Conservation (phyloP, 2,797 vertebrate genomes). For the Brachyrhaphis roseni region DNA sequence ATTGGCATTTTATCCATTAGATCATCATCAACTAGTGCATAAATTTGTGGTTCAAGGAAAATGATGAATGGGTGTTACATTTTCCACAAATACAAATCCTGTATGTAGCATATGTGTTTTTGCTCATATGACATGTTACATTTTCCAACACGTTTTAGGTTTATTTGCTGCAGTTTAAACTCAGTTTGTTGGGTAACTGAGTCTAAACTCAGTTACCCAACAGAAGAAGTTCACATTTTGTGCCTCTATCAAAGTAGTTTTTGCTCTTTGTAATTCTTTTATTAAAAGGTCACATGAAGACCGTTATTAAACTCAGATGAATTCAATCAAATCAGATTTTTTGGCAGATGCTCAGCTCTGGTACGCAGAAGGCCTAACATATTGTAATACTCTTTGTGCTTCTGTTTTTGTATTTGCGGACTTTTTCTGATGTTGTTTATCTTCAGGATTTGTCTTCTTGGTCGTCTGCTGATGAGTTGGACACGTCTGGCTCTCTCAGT, state of each 20-base stretch:
- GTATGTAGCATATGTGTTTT: background rate
- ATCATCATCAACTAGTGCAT: background rate
- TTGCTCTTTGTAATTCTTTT: background rate
- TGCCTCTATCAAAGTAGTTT: background rate
- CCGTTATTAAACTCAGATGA: background rate
- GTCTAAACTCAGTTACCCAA: background rate
- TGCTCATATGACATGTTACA: background rate
- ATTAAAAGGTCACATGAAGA: background rate
- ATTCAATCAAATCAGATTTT: background rate
- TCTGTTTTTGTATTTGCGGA: background rate
- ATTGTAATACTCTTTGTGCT: background rate
- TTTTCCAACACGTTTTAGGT: background rate
- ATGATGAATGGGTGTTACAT: background rate
- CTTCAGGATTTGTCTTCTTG: conserved; percentile 95
- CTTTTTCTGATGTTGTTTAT: background rate
- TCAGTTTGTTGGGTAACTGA: too few species aligned
- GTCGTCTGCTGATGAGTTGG: conserved; percentile 96
- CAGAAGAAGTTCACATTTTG: background rate
- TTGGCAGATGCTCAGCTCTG: background rate
- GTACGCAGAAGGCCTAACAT: background rate
- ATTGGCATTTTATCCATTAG: background rate
- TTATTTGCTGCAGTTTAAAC: background rate
- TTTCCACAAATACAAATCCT: background rate
- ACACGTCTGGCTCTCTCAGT: conserved; percentile 95
- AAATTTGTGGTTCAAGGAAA: background rate